Base-by-base conservation (phyloP, 2,888 invertebrate species). In the Pemphredon lugubris region DNA sequence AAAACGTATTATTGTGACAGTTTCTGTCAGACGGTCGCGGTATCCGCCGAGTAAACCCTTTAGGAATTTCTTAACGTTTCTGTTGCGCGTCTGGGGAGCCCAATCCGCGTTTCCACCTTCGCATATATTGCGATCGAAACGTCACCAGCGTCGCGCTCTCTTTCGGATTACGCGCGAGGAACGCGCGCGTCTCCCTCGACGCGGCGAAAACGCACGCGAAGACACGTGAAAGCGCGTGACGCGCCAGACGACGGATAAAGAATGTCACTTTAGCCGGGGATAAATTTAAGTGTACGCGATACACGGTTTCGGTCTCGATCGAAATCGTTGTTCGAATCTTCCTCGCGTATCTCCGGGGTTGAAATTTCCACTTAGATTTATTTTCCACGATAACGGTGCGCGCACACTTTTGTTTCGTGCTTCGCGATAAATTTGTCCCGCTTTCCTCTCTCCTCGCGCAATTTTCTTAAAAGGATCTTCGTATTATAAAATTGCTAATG, bases 1-100 rank as follows among this genome's bases (percentile, higher is more conserved):
- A 57, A 74, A 72, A 51, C 58, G 64, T 55, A 63, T 68, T 68
- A 72, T 72, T 70, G 58, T 64, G 75, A 77, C 76, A 71, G 73
- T 58, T 69, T 71, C 66, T 58, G 53, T 73, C 69, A 63, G 30
- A 26, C 45, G n/a, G 14, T 16, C 9, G 4, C 5, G 9, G 20
- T 30, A 21, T 45, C 44, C 13, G 39, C 1, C 13, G 1, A 3
- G 18, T 9, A 30, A 55, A 34, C 44, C 37, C 23, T 55, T 61
- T 50, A 37, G 54, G 9, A 42, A 48, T 48, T 48, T 40, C 34
- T 32, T 30, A 40, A 26, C 40, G 26, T 40, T 40, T 13, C 37
- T 34, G 40, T 60, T 40, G 26, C 40, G 20, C 21, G 37, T 6
- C 42, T 48, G 16, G 32, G 21, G 30, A 66, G 51, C 14, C 34